Evolutionary conservation across 2,888 invertebrate species (phyloP).

Genomic region (Amphipyra berbera): DNA sequence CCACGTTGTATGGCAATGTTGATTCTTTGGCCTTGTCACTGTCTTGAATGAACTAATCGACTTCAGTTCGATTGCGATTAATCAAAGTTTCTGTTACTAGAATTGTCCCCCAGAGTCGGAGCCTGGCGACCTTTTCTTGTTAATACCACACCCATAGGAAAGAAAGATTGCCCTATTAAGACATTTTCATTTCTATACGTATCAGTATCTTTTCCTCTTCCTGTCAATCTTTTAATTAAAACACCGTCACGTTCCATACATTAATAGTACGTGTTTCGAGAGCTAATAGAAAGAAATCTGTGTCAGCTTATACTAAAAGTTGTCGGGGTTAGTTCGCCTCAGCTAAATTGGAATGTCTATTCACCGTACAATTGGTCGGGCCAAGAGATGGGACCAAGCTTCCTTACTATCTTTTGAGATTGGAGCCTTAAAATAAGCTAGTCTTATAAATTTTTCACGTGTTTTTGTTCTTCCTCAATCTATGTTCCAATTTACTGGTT

Average conservation of each 20-base stretch:
- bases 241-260: slow-evolving; percentile 20
- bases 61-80: too few relatives aligned
- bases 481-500: too few relatives aligned
- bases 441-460: background rate
- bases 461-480: background rate
- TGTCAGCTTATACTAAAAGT: slow-evolving; percentile 38
- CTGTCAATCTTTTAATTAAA: slow-evolving; percentile 10
- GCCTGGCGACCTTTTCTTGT: too few relatives aligned
- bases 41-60: too few relatives aligned
- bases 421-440: slow-evolving; percentile 21
- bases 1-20: too few relatives aligned
- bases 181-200: too few relatives aligned
- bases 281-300: slow-evolving; percentile 33
- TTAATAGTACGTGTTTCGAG: slow-evolving; percentile 33
- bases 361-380: slow-evolving; percentile 56
- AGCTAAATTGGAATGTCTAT: slow-evolving; percentile 63
- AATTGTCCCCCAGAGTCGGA: too few relatives aligned
- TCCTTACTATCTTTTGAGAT: slow-evolving; percentile 26
- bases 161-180: too few relatives aligned
- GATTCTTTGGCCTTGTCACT: too few relatives aligned
- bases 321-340: slow-evolving; percentile 30
- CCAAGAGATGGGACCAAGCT: slow-evolving; percentile 21
- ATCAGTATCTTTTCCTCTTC: background rate
- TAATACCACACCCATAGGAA: too few relatives aligned
- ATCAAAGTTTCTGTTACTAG: too few relatives aligned